Evolutionary conservation across 1,140 invertebrate species (phyloP), one percentile per base, ranked within the genome.

Genomic region (Conus ventricosus): DNA sequence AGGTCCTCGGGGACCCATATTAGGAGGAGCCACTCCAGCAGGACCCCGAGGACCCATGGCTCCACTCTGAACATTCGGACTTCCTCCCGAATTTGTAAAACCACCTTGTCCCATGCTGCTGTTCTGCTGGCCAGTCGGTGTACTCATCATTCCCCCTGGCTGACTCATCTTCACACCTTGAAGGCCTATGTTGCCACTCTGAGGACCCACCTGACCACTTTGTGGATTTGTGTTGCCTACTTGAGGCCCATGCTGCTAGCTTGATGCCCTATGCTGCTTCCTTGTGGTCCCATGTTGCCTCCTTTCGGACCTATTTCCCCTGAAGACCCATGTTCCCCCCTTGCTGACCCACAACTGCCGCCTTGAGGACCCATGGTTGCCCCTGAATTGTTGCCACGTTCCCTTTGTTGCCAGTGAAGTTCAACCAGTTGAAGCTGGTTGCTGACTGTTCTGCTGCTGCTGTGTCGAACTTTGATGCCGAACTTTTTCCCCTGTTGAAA

Each of bases 321-420:
- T 78, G 76, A 23, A 13, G 80, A 54, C 80, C 80, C 39, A 81
- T 81, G 76, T 51, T 80, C 3, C 76, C 76, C 8, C 76, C 76
- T 25, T 80, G 76, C 6, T n/a, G 76, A 25, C 25, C 76, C 76
- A 80, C 39, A 27, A 27, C 39, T 80, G 76, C 76, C 76, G 6
- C 76, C 76, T 25, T 80, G 76, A 11, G n/a, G 76, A 25, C 76
- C 76, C 76, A 80, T 80, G 80, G 80, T 54, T 81, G 80, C 80
- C 80, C 10, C 55, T 10, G 82, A 67, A 51, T 67, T 67, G 57
- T 84, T 84, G 25, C 55, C 82, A 84, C 27, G 82, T 8, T 53
- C 5, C 55, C 82, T 84, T 84, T 84, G 25, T 63, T 84, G 23
- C 82, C 81, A 54, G 25, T 53, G 25, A 84, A 84, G 82, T 84